Base-by-base conservation (phyloP, 2,888 invertebrate species). In the Ophion obscuratus region DNA sequence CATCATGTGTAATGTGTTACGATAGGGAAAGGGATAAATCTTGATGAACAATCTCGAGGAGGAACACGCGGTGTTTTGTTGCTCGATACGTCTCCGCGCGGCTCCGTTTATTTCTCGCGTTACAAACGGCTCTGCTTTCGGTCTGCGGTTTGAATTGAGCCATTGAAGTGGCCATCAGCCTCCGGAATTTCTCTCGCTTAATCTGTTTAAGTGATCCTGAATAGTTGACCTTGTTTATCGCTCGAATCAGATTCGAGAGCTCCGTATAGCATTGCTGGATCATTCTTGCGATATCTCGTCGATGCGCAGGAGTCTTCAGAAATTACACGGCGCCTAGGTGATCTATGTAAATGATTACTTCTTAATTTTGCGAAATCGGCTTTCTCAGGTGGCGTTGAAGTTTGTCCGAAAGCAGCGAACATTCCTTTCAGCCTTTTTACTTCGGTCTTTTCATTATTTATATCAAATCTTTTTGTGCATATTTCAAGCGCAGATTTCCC, bases 181-280 rank as follows among this genome's bases (percentile, higher is more conserved):
- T 36, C 44, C 20, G 79, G 79, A 79, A 83, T 83, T 82, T 73
- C 79, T 31, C 31, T 66, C 31, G 66, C 66, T 66, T 57, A 80
- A 83, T 85, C 79, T 59, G 66, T 67, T 83, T 66, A 85, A 85
- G 82, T 83, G 83, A 83, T 85, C 40, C 40, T 76, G 79, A 85
- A 83, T 85, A 76, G 79, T 73, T 75, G 27, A 75, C 79, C 53
- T 76, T 76, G 76, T 80, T 80, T 67, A 67, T 17, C 71, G 47
- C 44, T 36, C 66, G 31, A 85, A 81, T 78, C 76, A 71, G 31
- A 80, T 70, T 76, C 53, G 59, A 77, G 44, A 44, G 36, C 61
- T 71, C n/a, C 31, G 67, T n/a, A n/a, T 9, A 9, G 31, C 14
- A 57, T 64, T 44, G 73, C 24, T 40, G 53, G 64, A 64, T 53